phyloP scores from a whole-genome alignment of 2,797 vertebrate genomes.

The Trachops cirrhosus region DNA sequence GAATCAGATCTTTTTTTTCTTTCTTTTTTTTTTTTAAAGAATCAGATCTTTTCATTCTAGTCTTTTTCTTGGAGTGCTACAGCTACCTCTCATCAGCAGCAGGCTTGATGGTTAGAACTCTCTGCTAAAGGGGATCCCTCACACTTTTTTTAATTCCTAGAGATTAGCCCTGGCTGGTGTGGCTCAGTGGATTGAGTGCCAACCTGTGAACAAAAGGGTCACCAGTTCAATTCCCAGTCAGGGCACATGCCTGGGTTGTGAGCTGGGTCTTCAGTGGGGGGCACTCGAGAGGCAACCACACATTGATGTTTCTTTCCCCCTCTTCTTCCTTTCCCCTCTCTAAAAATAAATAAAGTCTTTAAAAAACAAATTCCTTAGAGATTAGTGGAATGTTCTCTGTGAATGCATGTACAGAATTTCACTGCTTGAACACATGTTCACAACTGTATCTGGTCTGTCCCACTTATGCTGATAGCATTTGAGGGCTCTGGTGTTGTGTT shows the following conservation, averaged over 20 bases:
- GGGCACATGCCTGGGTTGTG: too few relatives aligned
- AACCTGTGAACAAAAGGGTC: too few relatives aligned
- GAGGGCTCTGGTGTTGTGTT: not conserved
- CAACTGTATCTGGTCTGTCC: not conserved
- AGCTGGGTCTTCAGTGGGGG: too few relatives aligned
- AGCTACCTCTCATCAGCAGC: not conserved
- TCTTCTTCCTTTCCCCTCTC: too few relatives aligned
- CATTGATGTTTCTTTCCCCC: too few relatives aligned
- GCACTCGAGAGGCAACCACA: too few relatives aligned
- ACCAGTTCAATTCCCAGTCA: too few relatives aligned
- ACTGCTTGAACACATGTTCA: not conserved
- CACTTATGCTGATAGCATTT: not conserved
- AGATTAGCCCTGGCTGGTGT: not conserved
- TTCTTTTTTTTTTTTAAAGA: too few relatives aligned
- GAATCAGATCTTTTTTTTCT: not conserved
- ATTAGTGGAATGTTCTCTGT: not conserved
- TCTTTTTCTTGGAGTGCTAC: not conserved
- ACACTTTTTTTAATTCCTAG: not conserved
- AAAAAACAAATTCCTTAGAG: not conserved
- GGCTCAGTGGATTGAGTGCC: too few relatives aligned
- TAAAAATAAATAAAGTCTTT: too few relatives aligned
- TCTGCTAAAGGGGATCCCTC: not conserved
- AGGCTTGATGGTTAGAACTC: not conserved
- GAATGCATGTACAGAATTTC: not conserved
- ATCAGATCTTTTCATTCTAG: not conserved